Base-by-base conservation (phyloP, 2,888 invertebrate genomes). In the Melipona beecheii region DNA sequence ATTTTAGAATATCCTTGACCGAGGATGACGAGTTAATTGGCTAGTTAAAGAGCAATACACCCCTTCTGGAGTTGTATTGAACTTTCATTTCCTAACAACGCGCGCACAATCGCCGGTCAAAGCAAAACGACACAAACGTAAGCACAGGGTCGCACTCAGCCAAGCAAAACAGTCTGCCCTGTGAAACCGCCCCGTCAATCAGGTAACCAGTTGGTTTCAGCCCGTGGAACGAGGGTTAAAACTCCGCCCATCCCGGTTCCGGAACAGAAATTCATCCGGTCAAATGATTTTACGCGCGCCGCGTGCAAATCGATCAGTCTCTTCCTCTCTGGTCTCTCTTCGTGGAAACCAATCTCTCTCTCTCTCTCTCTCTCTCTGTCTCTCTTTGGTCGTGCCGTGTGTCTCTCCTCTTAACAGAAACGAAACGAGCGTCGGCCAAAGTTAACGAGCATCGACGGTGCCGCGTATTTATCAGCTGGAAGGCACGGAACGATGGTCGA, bases 401-500 rank as follows among this genome's bases (percentile, higher is more conserved):
- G 43, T 19, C n/a, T 19, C n/a, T 52, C 15, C 70, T 75, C 82
- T 75, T 81, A 81, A 81, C 77, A 74, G 75, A 69, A 78, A 83
- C 76, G 79, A 83, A 83, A 85, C 83, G 79, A 78, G 72, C 75
- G 72, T 52, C 17, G 78, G 79, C 17, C 76, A 68, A 85, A 85
- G 79, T 83, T 85, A 85, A 85, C 84, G 84, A 84, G 84, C 78
- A 83, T 78, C 84, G 75, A 62, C 71, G 81, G 69, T 56, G 52
- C 69, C 76, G 68, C 64, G 81, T 81, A 83, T 83, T 83, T 83
- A 83, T 83, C 83, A 83, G 76, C 76, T 73, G 31, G 83, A 87
- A 88, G 89, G 81, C 75, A 82, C 78, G 76, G 36, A 85, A 86
- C 88, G 85, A 87, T 84, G 88, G 81, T 60, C 77, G 76, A 43